Percentiles rank a stretch among this genome's conserved stretches.
Conservation (phyloP, 2,797 vertebrate species). For the Phrynocephalus forsythii region DNA sequence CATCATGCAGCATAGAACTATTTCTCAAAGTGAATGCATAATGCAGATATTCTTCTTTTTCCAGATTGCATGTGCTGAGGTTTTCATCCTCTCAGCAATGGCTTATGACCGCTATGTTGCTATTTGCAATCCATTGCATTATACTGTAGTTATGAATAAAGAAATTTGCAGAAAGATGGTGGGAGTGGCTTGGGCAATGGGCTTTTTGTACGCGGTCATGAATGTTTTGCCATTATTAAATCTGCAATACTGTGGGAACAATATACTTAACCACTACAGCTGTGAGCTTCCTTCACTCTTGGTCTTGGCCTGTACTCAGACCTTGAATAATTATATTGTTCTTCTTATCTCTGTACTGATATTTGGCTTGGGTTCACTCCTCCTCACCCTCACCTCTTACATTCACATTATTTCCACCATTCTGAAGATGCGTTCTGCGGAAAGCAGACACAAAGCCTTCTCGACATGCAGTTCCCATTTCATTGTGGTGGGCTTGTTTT, state of each 20-base stretch:
- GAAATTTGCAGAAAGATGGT: conserved; percentile 1
- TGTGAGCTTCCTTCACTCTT: conserved; percentile 29
- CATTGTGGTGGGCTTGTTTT: conserved; percentile 55
- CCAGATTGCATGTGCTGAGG: not conserved
- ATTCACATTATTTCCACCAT: conserved; percentile 10
- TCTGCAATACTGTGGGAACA: not conserved
- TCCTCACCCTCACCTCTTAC: conserved; percentile 11
- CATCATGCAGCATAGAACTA: not conserved
- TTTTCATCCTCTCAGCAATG: conserved; percentile 7
- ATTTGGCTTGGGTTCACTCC: not conserved
- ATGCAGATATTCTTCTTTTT: conserved; percentile 1
- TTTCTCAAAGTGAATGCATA: conserved; percentile 12
- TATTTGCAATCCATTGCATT: conserved; percentile 15
- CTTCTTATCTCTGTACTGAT: not conserved
- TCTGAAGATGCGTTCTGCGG: not conserved
- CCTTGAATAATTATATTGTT: not conserved
- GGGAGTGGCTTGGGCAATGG: not conserved
- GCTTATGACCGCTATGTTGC: conserved; percentile 20
- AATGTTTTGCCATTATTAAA: not conserved
- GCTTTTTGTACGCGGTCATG: not conserved
- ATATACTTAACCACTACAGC: conserved; percentile 2
- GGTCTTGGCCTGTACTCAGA: not conserved
- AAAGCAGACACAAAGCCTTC: conserved; percentile 4
- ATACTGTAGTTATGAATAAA: not conserved
- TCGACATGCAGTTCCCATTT: conserved; percentile 43